Evolutionary conservation across 2,888 invertebrate genomes (phyloP), one percentile per base, ranked within the genome.

Genomic region (Nemotelus nigrinus): DNA sequence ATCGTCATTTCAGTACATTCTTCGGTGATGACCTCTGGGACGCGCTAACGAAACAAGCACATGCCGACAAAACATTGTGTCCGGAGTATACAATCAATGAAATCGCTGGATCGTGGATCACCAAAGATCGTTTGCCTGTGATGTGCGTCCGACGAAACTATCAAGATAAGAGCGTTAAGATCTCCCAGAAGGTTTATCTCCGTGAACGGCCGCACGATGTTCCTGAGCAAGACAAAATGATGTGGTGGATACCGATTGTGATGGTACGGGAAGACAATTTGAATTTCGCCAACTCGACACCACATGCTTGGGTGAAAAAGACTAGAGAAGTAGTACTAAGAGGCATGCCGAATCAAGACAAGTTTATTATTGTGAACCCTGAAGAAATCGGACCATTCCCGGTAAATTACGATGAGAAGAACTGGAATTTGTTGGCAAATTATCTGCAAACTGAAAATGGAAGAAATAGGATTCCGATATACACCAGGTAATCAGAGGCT

Each of bases 361-460:
- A 91, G 72, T 95, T 94, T 83, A 89, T 95, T 70, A 92, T 96
- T 77, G 89, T 95, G 0, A 96, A 95, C 86, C 93, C 94, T 3
- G 94, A 95, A 83, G 95, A 95, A 88, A 94, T 94, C 80, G 94
- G 93, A 0, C 94, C 94, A 57, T 95, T 92, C 86, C 93, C 94
- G 3, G 95, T 96, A 0, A 95, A 95, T 84, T 96, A 96, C 83
- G 95, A 95, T 82, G 84, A 87, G 4, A 87, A 89, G 57, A 95
- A 95, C 84, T 96, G 95, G 95, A 90, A 92, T 80, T 89, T 94
- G 82, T 86, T 96, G 3, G 90, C 93, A 0, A 86, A 89, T 45
- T 94, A 89, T 83, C 87, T 95, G 0, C 88, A 88, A 81, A 90
- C 90, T 78, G 87, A 90, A 72, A 85, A 88, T 25, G 87, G 89